phyloP scores from a whole-genome alignment of 2,113 vertebrate genomes.

The Ameiurus melas region DNA sequence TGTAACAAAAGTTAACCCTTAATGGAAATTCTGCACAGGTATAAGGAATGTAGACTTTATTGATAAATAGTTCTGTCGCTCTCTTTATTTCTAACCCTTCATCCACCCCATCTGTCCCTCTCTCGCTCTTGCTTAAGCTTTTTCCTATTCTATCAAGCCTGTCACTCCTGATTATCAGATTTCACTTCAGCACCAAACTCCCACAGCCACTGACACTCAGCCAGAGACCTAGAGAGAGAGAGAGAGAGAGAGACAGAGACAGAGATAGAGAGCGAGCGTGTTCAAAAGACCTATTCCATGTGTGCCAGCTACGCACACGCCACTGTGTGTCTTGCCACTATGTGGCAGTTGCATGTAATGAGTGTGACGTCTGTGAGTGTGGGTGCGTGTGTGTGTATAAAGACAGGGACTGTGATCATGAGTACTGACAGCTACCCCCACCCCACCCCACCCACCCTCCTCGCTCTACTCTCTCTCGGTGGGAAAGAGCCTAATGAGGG shows the following conservation, averaged over 20 bases:
- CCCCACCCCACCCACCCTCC: conserved; percentile 32
- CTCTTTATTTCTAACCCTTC: conserved; percentile 17
- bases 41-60: conserved; percentile 5
- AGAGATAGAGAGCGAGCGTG: conserved; percentile 1
- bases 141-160: conserved; percentile 44
- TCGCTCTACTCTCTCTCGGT: conserved; percentile 50
- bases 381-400: conserved; percentile 30
- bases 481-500: conserved; percentile 74
- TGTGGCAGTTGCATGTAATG: conserved; percentile 52
- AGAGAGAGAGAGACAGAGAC: not conserved
- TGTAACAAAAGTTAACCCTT: not conserved
- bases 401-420: conserved; percentile 53
- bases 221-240: conserved; percentile 12
- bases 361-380: conserved; percentile 50
- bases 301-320: conserved; percentile 42
- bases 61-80: conserved; percentile 22
- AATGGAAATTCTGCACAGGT: not conserved
- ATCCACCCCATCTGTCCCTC: conserved; percentile 12
- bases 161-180: conserved; percentile 56
- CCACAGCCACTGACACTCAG: conserved; percentile 37
- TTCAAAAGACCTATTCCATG: conserved; percentile 38
- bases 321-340: conserved; percentile 37
- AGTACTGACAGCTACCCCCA: conserved; percentile 47
- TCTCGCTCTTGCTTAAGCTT: conserved; percentile 22
- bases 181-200: conserved; percentile 43